A percentile compares a stretch with the other conserved stretches of the same genome.
Evolutionary conservation across 2,888 invertebrate genomes (phyloP).

Genomic region (Corythucha ciliata): DNA sequence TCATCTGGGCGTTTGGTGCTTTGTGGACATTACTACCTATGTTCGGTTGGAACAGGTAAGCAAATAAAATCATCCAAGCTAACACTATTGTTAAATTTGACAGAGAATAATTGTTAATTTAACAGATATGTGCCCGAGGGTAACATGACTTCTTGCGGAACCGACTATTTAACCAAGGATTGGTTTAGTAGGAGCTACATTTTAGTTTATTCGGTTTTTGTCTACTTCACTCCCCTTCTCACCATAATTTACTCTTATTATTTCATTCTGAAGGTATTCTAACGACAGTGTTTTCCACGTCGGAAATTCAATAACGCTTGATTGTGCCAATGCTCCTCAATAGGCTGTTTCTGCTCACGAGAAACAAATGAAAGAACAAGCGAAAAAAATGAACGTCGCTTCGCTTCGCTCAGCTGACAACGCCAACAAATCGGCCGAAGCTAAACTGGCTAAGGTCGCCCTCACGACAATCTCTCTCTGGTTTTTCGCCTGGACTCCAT

Average conservation of each 20-base stretch:
- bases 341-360: slow-evolving; percentile 77
- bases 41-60: slow-evolving; percentile 74
- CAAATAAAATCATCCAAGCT: background rate
- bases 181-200: slow-evolving; percentile 71
- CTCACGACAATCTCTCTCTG: slow-evolving; percentile 81
- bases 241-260: slow-evolving; percentile 79
- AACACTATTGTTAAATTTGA: background rate
- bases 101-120: no score
- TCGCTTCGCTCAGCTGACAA: slow-evolving; percentile 71
- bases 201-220: slow-evolving; percentile 65
- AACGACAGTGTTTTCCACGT: no score
- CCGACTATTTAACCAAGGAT: slow-evolving; percentile 70
- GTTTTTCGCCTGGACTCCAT: slow-evolving; percentile 83
- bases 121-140: slow-evolving; percentile 83
- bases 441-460: slow-evolving; percentile 81
- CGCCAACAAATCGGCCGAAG: slow-evolving; percentile 70
- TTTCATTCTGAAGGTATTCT: slow-evolving; percentile 75
- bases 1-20: slow-evolving; percentile 67
- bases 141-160: slow-evolving; percentile 87
- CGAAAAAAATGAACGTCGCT: slow-evolving; percentile 88
- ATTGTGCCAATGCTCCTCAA: no score
- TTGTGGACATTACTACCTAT: slow-evolving; percentile 75
- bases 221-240: slow-evolving; percentile 65
- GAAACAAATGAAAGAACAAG: slow-evolving; percentile 77
- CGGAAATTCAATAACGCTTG: no score